These are phyloP conservation scores for Agrenia bidenticulata DNA, from an alignment of 2,888 invertebrate species.

Conservation along the genomic window DNA sequence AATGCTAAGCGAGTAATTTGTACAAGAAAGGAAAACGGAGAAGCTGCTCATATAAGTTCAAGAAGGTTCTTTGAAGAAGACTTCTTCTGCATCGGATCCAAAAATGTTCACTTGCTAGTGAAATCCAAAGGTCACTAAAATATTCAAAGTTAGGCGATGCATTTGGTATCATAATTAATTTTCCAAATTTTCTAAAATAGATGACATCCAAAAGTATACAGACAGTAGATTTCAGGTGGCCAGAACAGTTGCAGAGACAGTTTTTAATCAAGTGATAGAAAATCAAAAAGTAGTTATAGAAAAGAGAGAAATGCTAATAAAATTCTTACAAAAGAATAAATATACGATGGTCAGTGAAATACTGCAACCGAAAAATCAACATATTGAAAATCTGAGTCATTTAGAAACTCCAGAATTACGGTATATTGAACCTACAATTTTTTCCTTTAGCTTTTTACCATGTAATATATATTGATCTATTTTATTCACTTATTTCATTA, in stretches of 20 bases:
- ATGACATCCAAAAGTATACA: constrained; percentile 43
- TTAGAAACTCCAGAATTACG: constrained; percentile 54
- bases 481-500: constrained; percentile 10
- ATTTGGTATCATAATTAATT: neutral
- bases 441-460: neutral
- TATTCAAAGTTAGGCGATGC: neutral
- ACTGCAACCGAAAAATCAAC: constrained; percentile 57
- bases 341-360: constrained; percentile 58
- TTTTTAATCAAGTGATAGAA: constrained; percentile 48
- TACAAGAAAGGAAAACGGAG: constrained; percentile 57
- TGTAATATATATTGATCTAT: neutral
- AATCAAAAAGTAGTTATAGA: constrained; percentile 49
- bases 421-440: constrained; percentile 29
- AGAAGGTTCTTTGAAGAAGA: constrained; percentile 54
- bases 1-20: constrained; percentile 47
- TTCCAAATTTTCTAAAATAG: no score
- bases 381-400: constrained; percentile 57
- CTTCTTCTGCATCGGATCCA: constrained; percentile 57
- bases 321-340: constrained; percentile 46
- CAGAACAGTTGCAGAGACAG: constrained; percentile 53
- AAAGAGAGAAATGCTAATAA: constrained; percentile 32
- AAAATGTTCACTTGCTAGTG: constrained; percentile 58
- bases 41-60: constrained; percentile 58
- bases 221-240: constrained; percentile 56
- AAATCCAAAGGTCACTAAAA: constrained; percentile 51